phyloP scores from a whole-genome alignment of 1,140 invertebrate species.

The Oryctes rhinoceros region DNA sequence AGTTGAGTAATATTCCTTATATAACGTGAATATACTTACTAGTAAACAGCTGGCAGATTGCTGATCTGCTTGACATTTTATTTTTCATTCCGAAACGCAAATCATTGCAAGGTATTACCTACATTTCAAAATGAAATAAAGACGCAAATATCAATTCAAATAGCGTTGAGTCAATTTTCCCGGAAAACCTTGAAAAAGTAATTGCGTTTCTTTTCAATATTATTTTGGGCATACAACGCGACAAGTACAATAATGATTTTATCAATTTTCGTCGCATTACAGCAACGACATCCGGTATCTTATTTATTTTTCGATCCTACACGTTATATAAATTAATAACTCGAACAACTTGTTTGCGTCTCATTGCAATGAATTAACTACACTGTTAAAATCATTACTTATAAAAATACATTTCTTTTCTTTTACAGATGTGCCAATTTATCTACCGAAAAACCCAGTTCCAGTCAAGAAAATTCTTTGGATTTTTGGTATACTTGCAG shows the following conservation, averaged over 20 bases:
- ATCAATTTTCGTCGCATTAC: background rate
- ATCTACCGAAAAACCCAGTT: constrained; percentile 50
- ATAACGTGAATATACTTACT: background rate
- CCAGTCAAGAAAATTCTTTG: constrained; percentile 54
- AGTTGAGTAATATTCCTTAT: background rate
- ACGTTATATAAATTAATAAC: too few relatives aligned
- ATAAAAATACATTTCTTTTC: constrained; percentile 15
- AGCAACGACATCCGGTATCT: background rate
- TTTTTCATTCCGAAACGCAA: too few relatives aligned
- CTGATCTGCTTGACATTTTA: too few relatives aligned
- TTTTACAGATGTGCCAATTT: constrained; percentile 44
- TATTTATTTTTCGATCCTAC: too few relatives aligned
- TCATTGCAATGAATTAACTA: background rate
- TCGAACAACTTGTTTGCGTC: too few relatives aligned
- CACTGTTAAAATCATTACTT: constrained; percentile 28
- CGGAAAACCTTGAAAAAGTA: background rate
- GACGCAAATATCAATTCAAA: background rate
- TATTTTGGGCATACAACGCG: background rate
- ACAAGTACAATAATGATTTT: background rate
- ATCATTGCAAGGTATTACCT: too few relatives aligned
- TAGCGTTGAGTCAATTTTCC: background rate
- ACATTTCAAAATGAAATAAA: background rate
- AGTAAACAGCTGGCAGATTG: too few relatives aligned
- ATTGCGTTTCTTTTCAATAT: constrained; percentile 16
- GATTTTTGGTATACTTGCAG: constrained; percentile 46